These are phyloP conservation scores for Neodiprion lecontei DNA, from an alignment of 1,140 invertebrate species.

Conservation along the genomic window DNA sequence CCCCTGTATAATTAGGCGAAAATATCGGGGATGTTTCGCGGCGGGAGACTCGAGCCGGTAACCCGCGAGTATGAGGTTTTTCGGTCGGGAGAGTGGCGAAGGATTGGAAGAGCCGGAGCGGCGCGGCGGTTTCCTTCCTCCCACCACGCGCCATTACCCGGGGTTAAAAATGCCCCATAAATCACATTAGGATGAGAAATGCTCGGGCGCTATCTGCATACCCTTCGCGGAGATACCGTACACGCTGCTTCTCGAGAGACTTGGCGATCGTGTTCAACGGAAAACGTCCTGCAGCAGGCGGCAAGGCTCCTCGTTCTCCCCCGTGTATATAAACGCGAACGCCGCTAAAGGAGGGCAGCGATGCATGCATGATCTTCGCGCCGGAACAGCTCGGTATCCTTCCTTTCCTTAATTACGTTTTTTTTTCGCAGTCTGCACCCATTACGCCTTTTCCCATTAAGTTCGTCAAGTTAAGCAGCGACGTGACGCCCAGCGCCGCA, in stretches of 20 bases:
- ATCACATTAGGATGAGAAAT: slow-evolving; percentile 54
- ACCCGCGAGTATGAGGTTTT: no score
- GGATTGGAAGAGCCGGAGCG: background rate
- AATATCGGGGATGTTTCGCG: background rate
- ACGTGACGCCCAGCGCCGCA: slow-evolving; percentile 39
- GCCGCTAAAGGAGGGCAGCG: slow-evolving; percentile 32
- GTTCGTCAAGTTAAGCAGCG: slow-evolving; percentile 51
- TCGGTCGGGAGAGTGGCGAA: no score
- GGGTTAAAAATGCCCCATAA: slow-evolving; percentile 55
- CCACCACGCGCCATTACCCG: slow-evolving; percentile 31
- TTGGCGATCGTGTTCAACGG: background rate
- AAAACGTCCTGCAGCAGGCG: background rate
- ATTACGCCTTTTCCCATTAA: slow-evolving; percentile 50
- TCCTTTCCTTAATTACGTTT: slow-evolving; percentile 28
- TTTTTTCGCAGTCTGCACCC: slow-evolving; percentile 36
- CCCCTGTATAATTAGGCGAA: background rate
- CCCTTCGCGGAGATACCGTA: slow-evolving; percentile 18
- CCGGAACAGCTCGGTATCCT: slow-evolving; percentile 45
- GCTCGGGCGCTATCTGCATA: slow-evolving; percentile 28
- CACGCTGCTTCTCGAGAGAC: slow-evolving; percentile 9
- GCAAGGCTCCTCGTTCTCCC: background rate
- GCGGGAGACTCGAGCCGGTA: background rate
- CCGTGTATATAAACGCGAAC: background rate
- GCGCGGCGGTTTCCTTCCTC: background rate
- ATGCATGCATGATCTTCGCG: slow-evolving; percentile 46